Evolutionary conservation across 2,797 vertebrate genomes (phyloP), one percentile per base, ranked within the genome.

Genomic region (Gambelia wislizenii): DNA sequence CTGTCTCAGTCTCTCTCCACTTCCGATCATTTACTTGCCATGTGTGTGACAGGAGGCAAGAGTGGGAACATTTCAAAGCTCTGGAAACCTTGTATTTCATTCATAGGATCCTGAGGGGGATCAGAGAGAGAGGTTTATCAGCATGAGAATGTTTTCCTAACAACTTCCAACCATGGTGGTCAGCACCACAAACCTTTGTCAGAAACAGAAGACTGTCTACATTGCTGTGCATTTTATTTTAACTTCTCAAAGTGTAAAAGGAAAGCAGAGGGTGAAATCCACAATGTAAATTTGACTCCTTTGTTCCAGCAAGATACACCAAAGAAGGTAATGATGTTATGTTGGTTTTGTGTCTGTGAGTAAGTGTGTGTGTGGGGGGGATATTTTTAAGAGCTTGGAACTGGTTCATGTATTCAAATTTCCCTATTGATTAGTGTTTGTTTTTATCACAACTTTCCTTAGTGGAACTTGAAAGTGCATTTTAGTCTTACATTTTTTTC

Each of bases 91-190:
- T 93, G n/a, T 59, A 36, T 84, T 92, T 93, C 92, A 93, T 83
- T 93, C 81, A 90, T 4, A 77, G 91, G 87, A 89, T 94, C 91
- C 86, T 89, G 85, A 92, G 89, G 92, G 88, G 56, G 3, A 16
- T 59, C 18, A 59, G 92, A 67, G 76, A 39, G 69, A 82, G 72
- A 75, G 74, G 75, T 78, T 42, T 93, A 95, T 95, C 94, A 94
- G 93, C 95, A 96, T 95, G 92, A 95, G 93, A 96, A 95, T 95
- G 93, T 95, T 96, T 93, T 92, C 91, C 92, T 95, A 91, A 96
- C 95, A 95, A 94, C 93, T 96, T 93, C 93, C 92, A 90, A 89
- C 91, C 94, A 94, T 91, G 84, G 85, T 77, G 91, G 74, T 88
- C 86, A 83, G 91, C 85, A 52, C 69, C 49, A 92, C 88, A 96